These are phyloP conservation scores for Scarus forsteni DNA, from an alignment of 2,797 vertebrate species.

Conservation along the genomic window DNA sequence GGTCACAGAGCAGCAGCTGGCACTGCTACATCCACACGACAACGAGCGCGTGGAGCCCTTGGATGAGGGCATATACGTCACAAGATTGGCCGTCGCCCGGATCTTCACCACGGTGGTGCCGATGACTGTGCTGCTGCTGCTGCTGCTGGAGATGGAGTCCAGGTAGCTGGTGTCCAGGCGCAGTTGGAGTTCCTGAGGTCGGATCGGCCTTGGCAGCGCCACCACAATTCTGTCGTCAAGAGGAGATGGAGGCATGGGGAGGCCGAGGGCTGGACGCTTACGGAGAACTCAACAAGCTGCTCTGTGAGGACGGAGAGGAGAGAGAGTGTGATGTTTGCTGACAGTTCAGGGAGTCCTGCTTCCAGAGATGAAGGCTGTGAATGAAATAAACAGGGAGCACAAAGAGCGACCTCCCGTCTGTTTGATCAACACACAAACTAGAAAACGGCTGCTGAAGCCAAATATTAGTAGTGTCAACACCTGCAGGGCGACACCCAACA, in stretches of 20 bases:
- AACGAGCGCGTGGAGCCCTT: slow-evolving; percentile 98
- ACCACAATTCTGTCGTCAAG: slow-evolving; percentile 99
- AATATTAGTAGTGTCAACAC: slow-evolving; percentile 76
- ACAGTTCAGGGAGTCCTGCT: slow-evolving; percentile 13
- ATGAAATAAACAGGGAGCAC: slow-evolving; percentile 23
- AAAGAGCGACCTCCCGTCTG: slow-evolving; percentile 31
- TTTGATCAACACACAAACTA: slow-evolving; percentile 68
- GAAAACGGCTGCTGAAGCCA: slow-evolving; percentile 50
- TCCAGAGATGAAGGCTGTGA: slow-evolving; percentile 9
- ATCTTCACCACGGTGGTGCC: slow-evolving; percentile 92
- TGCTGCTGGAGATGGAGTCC: slow-evolving; percentile 83
- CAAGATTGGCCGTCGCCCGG: slow-evolving; percentile 92
- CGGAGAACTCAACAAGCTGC: slow-evolving; percentile 90
- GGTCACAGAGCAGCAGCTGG: slow-evolving; percentile 98
- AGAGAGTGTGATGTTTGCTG: slow-evolving; percentile 6
- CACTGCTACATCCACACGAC: slow-evolving; percentile 99
- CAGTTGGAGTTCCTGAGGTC: slow-evolving; percentile 99
- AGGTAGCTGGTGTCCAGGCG: slow-evolving; percentile 93
- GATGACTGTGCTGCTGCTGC: slow-evolving; percentile 81
- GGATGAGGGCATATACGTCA: slow-evolving; percentile 99
- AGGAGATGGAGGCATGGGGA: slow-evolving; percentile 99
- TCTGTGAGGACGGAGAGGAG: slow-evolving; percentile 76
- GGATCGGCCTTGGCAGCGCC: slow-evolving; percentile 96
- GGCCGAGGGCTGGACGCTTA: slow-evolving; percentile 90
- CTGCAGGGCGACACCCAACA: slow-evolving; percentile 73